Base-by-base conservation (phyloP, 2,888 invertebrate genomes). In the Tridacna gigas region DNA sequence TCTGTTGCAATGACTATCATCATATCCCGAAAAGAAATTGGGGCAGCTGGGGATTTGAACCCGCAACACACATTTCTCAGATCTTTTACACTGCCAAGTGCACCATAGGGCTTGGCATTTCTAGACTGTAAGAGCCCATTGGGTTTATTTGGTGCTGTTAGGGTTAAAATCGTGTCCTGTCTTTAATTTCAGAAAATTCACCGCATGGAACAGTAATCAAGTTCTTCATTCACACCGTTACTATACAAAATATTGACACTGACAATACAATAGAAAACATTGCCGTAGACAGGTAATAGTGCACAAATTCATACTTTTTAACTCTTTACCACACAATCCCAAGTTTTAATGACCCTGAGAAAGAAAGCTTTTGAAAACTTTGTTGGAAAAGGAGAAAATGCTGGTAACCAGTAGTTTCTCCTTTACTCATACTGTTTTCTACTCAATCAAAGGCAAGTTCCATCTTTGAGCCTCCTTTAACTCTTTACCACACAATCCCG, bases 171-270 rank as follows among this genome's bases (percentile, higher is more conserved):
- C 9, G 56, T 37, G 37, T 37, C 37, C n/a, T 37, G 37, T 11
- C 9, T 56, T 69, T 20, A 45, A 45, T 79, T 79, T 63, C 67
- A 80, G 80, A 74, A 1, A 45, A 15, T 13, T 37, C 18, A 13
- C 13, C 60, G 4, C 45, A 80, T 22, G 61, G 73, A 20, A 28
- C n/a, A 51, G 76, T 84, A 22, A 51, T 67, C 60, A 84, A 79
- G 61, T 77, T 84, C 60, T 84, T 71, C 45, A 65, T 76, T 7
- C 81, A 84, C 61, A 67, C 79, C 18, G 51, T 84, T 11, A 66
- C 66, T 11, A 76, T 84, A 11, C 78, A 79, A 61, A 69, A 84
- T 71, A 25, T 80, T 5, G 51, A 13, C 3, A 25, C 71, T 25
- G 71, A 71, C 45, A 71, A 13, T 71, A 51, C 20, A 12, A 15